These are phyloP conservation scores for Meriones unguiculatus DNA, from an alignment of 2,113 vertebrate species.

Conservation along the genomic window DNA sequence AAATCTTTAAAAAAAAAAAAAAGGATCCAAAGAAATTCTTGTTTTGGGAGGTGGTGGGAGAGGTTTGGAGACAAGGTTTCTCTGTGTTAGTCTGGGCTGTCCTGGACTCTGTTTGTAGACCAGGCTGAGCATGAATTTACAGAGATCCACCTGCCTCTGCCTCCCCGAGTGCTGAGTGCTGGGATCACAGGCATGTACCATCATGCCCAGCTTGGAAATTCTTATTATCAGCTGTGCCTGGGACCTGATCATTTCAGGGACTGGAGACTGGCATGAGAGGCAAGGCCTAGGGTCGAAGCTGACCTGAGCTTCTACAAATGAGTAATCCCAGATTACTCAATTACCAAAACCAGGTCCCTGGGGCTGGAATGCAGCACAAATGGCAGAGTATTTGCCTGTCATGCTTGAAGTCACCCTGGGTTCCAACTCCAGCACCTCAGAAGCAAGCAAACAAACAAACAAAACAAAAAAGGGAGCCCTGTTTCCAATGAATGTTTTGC, in stretches of 20 bases:
- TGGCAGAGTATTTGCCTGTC: not conserved
- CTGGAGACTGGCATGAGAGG: not conserved
- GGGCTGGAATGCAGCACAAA: not conserved
- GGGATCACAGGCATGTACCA: too few species aligned
- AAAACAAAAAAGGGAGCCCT: not conserved
- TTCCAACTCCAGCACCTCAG: not conserved
- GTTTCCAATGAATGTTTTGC: not conserved
- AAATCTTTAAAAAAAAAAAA: not conserved
- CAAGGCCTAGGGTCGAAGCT: not conserved
- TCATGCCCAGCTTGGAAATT: not conserved
- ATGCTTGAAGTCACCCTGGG: not conserved
- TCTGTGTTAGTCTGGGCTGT: too few species aligned
- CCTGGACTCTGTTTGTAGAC: too few species aligned
- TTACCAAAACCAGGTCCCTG: not conserved
- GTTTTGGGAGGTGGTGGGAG: too few species aligned
- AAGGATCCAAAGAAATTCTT: not conserved
- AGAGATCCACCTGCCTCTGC: too few species aligned
- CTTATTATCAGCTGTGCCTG: not conserved
- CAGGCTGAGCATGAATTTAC: too few species aligned
- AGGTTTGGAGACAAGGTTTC: too few species aligned
- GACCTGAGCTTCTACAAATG: not conserved
- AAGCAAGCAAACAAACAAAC: not conserved
- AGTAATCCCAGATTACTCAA: not conserved
- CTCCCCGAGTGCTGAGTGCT: too few species aligned
- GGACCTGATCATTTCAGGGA: not conserved